A percentile compares a stretch with the other conserved stretches of the same genome.
Conservation (phyloP, 2,888 invertebrate species). For the Netelia fuscicornis region DNA sequence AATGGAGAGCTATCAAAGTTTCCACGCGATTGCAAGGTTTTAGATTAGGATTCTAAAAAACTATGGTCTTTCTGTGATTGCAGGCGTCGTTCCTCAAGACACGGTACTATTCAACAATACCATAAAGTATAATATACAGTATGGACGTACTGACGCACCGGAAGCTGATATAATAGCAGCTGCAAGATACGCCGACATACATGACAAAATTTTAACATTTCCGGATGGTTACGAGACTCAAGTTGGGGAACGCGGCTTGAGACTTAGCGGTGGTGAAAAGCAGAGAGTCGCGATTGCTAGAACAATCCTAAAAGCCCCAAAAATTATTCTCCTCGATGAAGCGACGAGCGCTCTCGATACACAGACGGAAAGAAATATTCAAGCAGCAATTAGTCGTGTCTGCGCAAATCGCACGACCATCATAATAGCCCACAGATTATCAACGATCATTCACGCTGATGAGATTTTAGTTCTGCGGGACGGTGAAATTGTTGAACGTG, state of each 20-base stretch:
- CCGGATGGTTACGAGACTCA: constrained; percentile 95
- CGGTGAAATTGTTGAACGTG: constrained; percentile 96
- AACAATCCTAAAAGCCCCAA: constrained; percentile 96
- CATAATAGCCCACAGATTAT: constrained; percentile 97
- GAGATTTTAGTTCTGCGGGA: constrained; percentile 97
- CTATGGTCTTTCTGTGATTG: constrained; percentile 42
- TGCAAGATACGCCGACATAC: constrained; percentile 97
- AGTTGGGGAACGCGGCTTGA: constrained; percentile 97
- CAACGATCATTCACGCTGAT: constrained; percentile 97
- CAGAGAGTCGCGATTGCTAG: constrained; percentile 98
- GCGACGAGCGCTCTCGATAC: constrained; percentile 98
- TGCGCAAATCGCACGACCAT: constrained; percentile 96
- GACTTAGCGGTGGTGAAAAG: constrained; percentile 98
- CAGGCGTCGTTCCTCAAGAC: constrained; percentile 97
- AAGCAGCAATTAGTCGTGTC: constrained; percentile 90
- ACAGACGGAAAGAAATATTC: constrained; percentile 92
- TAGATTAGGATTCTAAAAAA: too few species aligned
- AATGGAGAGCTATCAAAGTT: background rate
- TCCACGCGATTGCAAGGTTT: too few species aligned
- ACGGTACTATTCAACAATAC: constrained; percentile 97
- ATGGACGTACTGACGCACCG: constrained; percentile 92
- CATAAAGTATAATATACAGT: constrained; percentile 97
- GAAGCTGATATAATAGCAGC: constrained; percentile 95
- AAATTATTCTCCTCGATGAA: constrained; percentile 96
- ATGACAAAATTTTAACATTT: constrained; percentile 95